phyloP scores from a whole-genome alignment of 1,140 invertebrate species.

The Bombus picipes region DNA sequence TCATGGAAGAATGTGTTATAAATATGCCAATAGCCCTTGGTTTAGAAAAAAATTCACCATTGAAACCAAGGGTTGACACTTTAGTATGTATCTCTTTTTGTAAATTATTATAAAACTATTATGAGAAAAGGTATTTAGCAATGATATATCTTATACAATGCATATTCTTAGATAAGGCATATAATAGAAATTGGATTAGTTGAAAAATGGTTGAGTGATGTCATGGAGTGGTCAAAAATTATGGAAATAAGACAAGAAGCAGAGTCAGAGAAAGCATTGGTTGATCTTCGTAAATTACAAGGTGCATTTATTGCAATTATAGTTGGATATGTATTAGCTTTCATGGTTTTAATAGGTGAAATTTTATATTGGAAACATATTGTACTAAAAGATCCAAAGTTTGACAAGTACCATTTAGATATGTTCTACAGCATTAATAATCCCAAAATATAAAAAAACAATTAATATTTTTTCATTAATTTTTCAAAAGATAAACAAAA shows the following conservation, averaged over 20 bases:
- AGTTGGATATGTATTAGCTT: conserved; percentile 86
- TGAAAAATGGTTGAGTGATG: conserved; percentile 90
- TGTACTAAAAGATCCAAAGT: conserved; percentile 86
- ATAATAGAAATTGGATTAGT: conserved; percentile 90
- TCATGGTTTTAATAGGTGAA: conserved; percentile 85
- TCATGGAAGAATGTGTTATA: conserved; percentile 91
- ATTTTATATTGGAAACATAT: conserved; percentile 86
- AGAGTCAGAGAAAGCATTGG: conserved; percentile 86
- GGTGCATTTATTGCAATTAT: conserved; percentile 88
- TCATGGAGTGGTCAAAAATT: conserved; percentile 84
- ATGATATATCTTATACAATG: background rate
- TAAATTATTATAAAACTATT: background rate
- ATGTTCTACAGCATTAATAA: conserved; percentile 78
- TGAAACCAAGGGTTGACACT: conserved; percentile 87
- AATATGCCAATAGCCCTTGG: conserved; percentile 91
- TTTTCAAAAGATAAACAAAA: background rate
- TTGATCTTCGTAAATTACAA: conserved; percentile 90
- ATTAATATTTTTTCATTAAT: background rate
- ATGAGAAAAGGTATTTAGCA: background rate
- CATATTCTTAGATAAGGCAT: conserved; percentile 81
- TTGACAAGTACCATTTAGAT: conserved; percentile 87
- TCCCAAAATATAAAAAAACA: conserved; percentile 7
- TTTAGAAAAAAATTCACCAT: conserved; percentile 90
- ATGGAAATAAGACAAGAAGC: conserved; percentile 80
- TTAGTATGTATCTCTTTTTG: conserved; percentile 74